A percentile compares a stretch with the other conserved stretches of the same genome.
These are phyloP conservation scores for Sericinus montela DNA, from an alignment of 2,888 invertebrate species.

Conservation along the genomic window DNA sequence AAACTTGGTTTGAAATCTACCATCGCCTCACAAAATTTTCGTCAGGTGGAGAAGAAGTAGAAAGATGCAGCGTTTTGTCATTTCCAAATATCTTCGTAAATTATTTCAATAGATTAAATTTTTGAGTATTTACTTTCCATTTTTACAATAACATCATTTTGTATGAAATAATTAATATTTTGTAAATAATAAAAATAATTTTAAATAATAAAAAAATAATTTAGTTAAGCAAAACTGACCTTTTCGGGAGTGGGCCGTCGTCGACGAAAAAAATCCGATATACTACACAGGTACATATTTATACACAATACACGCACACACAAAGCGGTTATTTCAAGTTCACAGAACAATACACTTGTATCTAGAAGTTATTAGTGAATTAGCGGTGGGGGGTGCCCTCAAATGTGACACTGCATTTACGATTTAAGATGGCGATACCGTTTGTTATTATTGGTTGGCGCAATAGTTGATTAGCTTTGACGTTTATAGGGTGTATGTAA, in stretches of 20 bases:
- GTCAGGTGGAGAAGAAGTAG: too few species aligned
- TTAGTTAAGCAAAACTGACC: constrained; percentile 29
- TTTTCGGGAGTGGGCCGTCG: constrained; percentile 49
- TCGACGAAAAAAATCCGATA: constrained; percentile 58
- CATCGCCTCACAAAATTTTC: too few species aligned
- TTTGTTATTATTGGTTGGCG: constrained; percentile 21
- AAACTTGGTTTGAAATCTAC: too few species aligned
- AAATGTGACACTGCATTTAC: constrained; percentile 6
- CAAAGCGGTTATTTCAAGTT: not conserved
- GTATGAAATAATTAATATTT: too few species aligned
- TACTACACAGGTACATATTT: constrained; percentile 65
- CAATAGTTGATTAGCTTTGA: constrained; percentile 15
- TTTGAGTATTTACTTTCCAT: too few species aligned
- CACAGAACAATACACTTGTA: not conserved
- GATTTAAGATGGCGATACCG: constrained; percentile 12
- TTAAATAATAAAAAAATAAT: too few species aligned
- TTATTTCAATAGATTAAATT: too few species aligned
- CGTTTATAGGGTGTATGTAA: constrained; percentile 14
- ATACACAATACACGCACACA: not conserved
- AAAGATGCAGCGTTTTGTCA: too few species aligned
- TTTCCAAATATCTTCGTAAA: too few species aligned
- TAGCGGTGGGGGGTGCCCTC: constrained; percentile 2
- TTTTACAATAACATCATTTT: too few species aligned
- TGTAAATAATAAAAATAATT: too few species aligned
- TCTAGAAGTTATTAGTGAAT: not conserved